These are phyloP conservation scores for Brachionus rubens DNA, from an alignment of 1,140 invertebrate species.

Conservation along the genomic window DNA sequence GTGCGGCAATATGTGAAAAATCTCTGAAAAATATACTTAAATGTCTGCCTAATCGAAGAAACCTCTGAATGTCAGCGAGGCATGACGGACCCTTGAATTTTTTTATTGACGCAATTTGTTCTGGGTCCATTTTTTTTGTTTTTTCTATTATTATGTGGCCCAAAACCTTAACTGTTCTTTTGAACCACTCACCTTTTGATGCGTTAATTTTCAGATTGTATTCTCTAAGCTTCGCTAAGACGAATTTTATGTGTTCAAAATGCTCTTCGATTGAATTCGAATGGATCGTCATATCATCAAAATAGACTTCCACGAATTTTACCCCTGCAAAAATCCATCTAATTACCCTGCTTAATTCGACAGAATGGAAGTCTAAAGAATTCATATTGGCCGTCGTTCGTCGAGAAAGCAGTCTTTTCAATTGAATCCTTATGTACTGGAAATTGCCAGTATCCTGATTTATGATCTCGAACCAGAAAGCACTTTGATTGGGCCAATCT, in stretches of 20 bases:
- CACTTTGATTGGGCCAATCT: background rate
- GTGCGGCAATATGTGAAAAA: slow-evolving; percentile 53
- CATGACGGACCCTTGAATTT: slow-evolving; percentile 49
- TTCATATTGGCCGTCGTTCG: slow-evolving; percentile 49
- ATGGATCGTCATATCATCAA: slow-evolving; percentile 35
- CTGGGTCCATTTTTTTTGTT: slow-evolving; percentile 44
- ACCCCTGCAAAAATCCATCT: background rate
- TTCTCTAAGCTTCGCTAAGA: slow-evolving; percentile 49
- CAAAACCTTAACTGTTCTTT: slow-evolving; percentile 41
- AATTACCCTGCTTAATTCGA: slow-evolving; percentile 46
- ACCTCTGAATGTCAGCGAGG: slow-evolving; percentile 56
- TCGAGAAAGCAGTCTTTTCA: slow-evolving; percentile 49
- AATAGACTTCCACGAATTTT: slow-evolving; percentile 20
- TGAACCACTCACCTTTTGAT: slow-evolving; percentile 48
- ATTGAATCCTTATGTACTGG: slow-evolving; percentile 47
- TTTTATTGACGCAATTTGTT: slow-evolving; percentile 48
- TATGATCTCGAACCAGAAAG: background rate
- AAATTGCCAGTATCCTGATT: slow-evolving; percentile 49
- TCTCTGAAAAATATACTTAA: slow-evolving; percentile 57
- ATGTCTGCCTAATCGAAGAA: slow-evolving; percentile 61
- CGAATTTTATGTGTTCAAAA: background rate
- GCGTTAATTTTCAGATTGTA: background rate
- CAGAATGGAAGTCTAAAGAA: slow-evolving; percentile 49
- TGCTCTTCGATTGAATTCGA: slow-evolving; percentile 18
- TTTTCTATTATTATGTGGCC: slow-evolving; percentile 48